These are phyloP conservation scores for Taeniopygia guttata DNA, from an alignment of 2,797 vertebrate species.

Conservation along the genomic window DNA sequence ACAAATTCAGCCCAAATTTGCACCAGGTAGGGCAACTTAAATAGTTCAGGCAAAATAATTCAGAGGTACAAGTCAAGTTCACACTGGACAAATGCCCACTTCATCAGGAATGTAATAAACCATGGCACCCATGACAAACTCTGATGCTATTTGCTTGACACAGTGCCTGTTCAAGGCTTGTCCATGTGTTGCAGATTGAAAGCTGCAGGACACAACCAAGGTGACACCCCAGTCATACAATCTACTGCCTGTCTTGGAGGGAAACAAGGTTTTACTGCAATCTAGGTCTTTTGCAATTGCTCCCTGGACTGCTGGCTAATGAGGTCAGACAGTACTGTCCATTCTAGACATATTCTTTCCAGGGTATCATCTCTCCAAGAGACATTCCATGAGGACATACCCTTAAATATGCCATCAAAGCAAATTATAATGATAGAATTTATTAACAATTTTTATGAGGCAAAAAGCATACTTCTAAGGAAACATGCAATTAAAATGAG, in stretches of 20 bases:
- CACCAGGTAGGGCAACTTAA: not conserved
- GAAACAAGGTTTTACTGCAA: slow-evolving; percentile 56
- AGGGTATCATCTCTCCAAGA: slow-evolving; percentile 59
- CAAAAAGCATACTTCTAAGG: not conserved
- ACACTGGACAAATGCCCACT: slow-evolving; percentile 56
- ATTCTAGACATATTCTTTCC: slow-evolving; percentile 60
- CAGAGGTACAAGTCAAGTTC: not conserved
- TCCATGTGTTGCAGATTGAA: slow-evolving; percentile 55
- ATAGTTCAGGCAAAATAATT: slow-evolving; percentile 30
- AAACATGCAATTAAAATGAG: slow-evolving; percentile 18
- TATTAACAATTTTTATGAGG: slow-evolving; percentile 55
- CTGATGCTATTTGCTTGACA: slow-evolving; percentile 57
- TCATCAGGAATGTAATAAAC: slow-evolving; percentile 46
- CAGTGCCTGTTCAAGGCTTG: slow-evolving; percentile 51
- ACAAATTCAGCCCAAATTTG: not conserved
- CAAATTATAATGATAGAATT: slow-evolving; percentile 47
- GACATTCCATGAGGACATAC: slow-evolving; percentile 53
- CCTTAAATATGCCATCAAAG: slow-evolving; percentile 58
- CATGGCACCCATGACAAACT: slow-evolving; percentile 54
- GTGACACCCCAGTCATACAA: slow-evolving; percentile 44
- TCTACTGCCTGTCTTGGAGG: slow-evolving; percentile 60
- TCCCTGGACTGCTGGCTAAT: slow-evolving; percentile 49
- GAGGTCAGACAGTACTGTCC: slow-evolving; percentile 68
- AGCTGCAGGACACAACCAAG: slow-evolving; percentile 56
- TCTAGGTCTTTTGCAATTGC: slow-evolving; percentile 54